These are phyloP conservation scores for Uropsilus gracilis DNA, from an alignment of 2,113 vertebrate genomes.

Conservation along the genomic window DNA sequence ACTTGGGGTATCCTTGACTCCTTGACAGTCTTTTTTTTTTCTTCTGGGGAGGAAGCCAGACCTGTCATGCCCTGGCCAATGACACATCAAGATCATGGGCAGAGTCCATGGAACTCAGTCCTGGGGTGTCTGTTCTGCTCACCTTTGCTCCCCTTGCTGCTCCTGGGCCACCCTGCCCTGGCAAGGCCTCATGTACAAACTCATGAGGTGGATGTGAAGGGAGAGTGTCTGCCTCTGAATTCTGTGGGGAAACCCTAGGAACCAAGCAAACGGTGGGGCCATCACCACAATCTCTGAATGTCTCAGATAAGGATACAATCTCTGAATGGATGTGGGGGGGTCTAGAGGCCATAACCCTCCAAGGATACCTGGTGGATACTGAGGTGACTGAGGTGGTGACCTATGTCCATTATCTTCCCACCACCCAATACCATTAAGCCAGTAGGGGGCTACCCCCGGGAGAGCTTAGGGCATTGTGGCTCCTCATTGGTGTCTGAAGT, in stretches of 20 bases:
- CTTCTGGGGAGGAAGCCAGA: background rate
- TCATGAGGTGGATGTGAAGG: background rate
- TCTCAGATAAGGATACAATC: background rate
- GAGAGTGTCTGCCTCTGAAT: background rate
- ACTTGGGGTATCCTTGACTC: background rate
- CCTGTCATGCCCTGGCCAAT: background rate
- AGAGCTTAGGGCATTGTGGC: background rate
- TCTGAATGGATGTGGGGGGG: too few relatives aligned
- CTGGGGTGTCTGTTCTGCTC: background rate
- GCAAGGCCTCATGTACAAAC: background rate
- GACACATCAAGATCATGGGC: background rate
- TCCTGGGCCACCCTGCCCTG: background rate
- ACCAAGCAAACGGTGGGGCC: background rate
- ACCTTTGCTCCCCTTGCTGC: too few relatives aligned
- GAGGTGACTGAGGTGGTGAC: background rate
- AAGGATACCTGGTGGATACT: background rate
- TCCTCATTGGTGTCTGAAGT: background rate
- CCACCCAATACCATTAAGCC: background rate
- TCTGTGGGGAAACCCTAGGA: background rate
- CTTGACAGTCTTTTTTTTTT: background rate
- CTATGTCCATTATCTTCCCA: background rate
- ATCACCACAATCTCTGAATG: background rate
- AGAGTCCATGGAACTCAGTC: background rate
- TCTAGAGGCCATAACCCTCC: background rate
- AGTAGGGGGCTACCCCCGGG: too few relatives aligned